phyloP scores from a whole-genome alignment of 2,888 invertebrate genomes.

The Caprella mutica region DNA sequence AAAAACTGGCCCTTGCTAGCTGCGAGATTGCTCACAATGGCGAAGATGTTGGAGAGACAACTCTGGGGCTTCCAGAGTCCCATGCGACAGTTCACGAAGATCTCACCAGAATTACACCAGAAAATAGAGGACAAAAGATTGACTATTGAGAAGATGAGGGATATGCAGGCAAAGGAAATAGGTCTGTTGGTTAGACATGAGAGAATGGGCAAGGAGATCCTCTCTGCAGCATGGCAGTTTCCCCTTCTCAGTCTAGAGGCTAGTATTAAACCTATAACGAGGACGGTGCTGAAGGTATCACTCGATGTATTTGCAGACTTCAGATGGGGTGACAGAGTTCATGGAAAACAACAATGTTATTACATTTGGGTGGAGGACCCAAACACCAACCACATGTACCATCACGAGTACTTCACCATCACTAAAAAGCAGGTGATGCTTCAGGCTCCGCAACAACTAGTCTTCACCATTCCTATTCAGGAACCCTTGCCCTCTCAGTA shows the following conservation, averaged over 20 bases:
- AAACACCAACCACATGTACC: conserved; percentile 84
- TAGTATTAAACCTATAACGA: conserved; percentile 84
- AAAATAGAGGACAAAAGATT: conserved; percentile 67
- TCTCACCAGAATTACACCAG: conserved; percentile 63
- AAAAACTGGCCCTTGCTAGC: conserved; percentile 84
- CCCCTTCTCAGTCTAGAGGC: conserved; percentile 74
- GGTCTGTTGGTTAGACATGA: conserved; percentile 67
- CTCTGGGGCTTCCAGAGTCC: conserved; percentile 80
- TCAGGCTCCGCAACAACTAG: conserved; percentile 65
- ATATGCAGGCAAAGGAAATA: conserved; percentile 77
- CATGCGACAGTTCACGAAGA: conserved; percentile 63
- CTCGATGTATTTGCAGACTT: conserved; percentile 63
- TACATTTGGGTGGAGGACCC: conserved; percentile 90
- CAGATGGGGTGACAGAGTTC: conserved; percentile 78
- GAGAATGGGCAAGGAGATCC: conserved; percentile 60
- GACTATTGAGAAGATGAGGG: conserved; percentile 62
- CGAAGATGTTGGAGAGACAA: conserved; percentile 86
- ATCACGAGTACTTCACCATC: conserved; percentile 81
- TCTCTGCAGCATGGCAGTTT: conserved; percentile 72
- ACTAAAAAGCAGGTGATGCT: conserved; percentile 63
- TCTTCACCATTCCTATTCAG: conserved; percentile 88
- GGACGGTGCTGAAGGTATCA: conserved; percentile 73
- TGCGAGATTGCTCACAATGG: conserved; percentile 66
- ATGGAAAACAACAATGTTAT: conserved; percentile 81
- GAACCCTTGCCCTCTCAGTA: conserved; percentile 88